These are phyloP conservation scores for Melitaea cinxia DNA, from an alignment of 1,140 invertebrate genomes.

Conservation along the genomic window DNA sequence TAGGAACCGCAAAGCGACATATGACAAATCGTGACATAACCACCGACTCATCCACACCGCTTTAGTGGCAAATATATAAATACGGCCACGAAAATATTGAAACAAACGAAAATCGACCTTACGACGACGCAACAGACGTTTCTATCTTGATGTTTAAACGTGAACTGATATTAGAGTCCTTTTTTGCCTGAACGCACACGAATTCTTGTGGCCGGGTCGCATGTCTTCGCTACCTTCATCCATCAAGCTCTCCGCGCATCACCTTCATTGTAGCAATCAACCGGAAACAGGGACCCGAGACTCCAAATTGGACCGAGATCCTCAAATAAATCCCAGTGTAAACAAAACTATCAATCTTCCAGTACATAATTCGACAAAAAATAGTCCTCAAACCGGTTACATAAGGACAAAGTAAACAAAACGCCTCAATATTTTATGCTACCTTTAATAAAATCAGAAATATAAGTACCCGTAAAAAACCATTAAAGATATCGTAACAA, in stretches of 20 bases:
- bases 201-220: conserved; percentile 64
- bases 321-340: conserved; percentile 48
- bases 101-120: conserved; percentile 37
- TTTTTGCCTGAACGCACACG: conserved; percentile 38
- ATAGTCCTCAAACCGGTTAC: conserved; percentile 7
- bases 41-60: conserved; percentile 71
- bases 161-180: conserved; percentile 12
- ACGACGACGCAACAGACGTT: conserved; percentile 22
- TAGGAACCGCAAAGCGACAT: conserved; percentile 66
- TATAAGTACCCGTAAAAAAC: not conserved
- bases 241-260: conserved; percentile 76
- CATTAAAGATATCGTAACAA: not conserved
- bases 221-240: conserved; percentile 72
- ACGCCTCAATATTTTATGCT: not conserved
- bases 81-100: conserved; percentile 10
- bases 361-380: conserved; percentile 27
- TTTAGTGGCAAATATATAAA: conserved; percentile 30
- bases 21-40: conserved; percentile 80
- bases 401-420: conserved; percentile 1
- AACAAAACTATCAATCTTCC: conserved; percentile 54
- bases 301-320: conserved; percentile 47
- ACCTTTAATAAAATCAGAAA: not conserved
- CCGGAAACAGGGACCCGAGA: conserved; percentile 60
- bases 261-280: conserved; percentile 72
- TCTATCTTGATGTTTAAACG: not conserved